A percentile compares a stretch with the other conserved stretches of the same genome.
Conservation (phyloP, 2,113 vertebrate genomes). For the Anas platyrhynchos region DNA sequence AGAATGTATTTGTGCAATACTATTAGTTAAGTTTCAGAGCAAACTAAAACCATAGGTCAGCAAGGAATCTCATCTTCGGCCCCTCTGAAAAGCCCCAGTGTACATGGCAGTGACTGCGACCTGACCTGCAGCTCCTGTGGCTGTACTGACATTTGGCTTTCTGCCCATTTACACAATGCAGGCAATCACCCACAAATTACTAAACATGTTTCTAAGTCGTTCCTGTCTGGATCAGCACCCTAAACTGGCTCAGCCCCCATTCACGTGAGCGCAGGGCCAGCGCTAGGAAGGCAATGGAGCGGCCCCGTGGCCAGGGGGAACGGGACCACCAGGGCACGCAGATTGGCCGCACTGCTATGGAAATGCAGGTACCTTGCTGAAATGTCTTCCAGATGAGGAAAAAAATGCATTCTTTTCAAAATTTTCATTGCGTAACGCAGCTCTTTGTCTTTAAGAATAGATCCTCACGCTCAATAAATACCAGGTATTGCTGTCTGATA, state of each 20-base stretch:
- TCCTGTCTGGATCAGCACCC: neutral
- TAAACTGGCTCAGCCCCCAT: neutral
- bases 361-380: neutral
- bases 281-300: rapidly evolving
- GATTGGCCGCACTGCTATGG: rapidly evolving
- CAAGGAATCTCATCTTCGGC: neutral
- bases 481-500: neutral
- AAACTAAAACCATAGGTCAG: neutral
- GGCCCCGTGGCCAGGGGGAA: neutral
- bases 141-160: neutral
- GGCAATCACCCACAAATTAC: neutral
- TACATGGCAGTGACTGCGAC: neutral
- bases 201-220: neutral
- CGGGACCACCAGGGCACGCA: rapidly evolving
- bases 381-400: neutral
- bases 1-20: neutral
- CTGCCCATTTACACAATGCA: neutral
- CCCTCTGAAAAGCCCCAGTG: neutral
- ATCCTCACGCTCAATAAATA: neutral
- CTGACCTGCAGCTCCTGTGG: neutral
- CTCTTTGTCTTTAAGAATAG: neutral
- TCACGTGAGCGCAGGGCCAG: neutral
- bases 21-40: neutral
- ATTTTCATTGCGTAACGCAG: neutral
- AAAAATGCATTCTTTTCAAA: neutral